A percentile compares a stretch with the other conserved stretches of the same genome.
Conservation (phyloP, 2,888 invertebrate species). For the Ochlodes sylvanus region DNA sequence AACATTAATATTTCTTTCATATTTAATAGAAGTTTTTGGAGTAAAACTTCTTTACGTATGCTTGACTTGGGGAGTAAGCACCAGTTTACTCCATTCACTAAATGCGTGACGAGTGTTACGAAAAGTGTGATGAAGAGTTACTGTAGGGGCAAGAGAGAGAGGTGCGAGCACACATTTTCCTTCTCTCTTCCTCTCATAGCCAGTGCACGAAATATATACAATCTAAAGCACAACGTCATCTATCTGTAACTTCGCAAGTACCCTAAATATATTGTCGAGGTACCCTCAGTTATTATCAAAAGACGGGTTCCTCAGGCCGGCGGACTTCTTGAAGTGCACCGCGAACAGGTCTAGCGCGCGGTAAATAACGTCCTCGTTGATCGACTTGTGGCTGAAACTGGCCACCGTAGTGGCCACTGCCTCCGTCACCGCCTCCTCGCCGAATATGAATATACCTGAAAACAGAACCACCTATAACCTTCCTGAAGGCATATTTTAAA, state of each 20-base stretch:
- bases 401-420: slow-evolving; percentile 53
- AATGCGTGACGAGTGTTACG: too few species aligned
- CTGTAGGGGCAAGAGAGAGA: too few species aligned
- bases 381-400: slow-evolving; percentile 58
- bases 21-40: too few species aligned
- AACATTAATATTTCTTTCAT: too few species aligned
- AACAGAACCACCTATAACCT: not conserved
- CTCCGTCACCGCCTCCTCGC: slow-evolving; percentile 56
- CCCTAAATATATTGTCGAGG: not conserved
- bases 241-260: not conserved
- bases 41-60: too few species aligned
- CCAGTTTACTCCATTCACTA: too few species aligned
- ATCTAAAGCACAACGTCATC: too few species aligned
- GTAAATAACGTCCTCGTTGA: slow-evolving; percentile 64
- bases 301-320: slow-evolving; percentile 58
- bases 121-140: too few species aligned
- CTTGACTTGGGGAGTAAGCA: too few species aligned
- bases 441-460: slow-evolving; percentile 63
- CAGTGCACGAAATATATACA: too few species aligned
- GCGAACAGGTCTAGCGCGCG: slow-evolving; percentile 63
- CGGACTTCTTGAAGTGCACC: slow-evolving; percentile 65
- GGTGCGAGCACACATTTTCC: too few species aligned
- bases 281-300: slow-evolving; percentile 56
- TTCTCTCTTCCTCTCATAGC: too few species aligned
- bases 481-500: not conserved